Evolutionary conservation across 2,113 vertebrate genomes (phyloP), one percentile per base, ranked within the genome.

Genomic region (Callithrix jacchus): DNA sequence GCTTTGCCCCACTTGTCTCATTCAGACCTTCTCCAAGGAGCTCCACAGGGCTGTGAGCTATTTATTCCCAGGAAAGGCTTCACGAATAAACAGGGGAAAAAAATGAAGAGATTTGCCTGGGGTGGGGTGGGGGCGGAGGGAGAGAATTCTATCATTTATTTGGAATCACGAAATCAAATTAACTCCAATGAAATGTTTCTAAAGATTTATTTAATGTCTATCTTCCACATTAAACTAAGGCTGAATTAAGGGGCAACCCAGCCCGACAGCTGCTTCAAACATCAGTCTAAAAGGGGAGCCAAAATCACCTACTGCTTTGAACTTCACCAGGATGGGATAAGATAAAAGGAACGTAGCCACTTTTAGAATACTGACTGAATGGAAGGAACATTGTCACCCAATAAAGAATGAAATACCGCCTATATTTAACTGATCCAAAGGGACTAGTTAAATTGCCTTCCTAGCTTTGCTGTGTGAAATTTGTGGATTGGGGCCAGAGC

Each of bases 161-260:
- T 92, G 35, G 73, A 89, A 23, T 49, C 68, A 71, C 42, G 52
- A 71, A 91, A 86, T 37, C 71, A 93, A 56, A n/a, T 76, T 58
- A 87, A 68, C 25, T 10, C 21, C 66, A 70, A 37, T 37, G 20
- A 94, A 92, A 74, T 70, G 77, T 76, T 83, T 73, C 27, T 71
- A 64, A 88, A 93, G 30, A 2, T 84, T 71, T 66, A 42, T 83
- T 89, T 83, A 40, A 35, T 61, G 7, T 77, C 70, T 47, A 14
- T 47, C 35, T 93, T 87, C 30, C 47, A 37, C 23, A 0, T 40
- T 37, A 96, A 17, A 87, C 32, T 35, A 71, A 27, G 68, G 47
- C 52, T 79, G 35, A 52, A 30, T 87, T 64, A 49, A 73, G 35
- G 2, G 9, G 12, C 2, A 54, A 84, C 7, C 54, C 52, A 64